Evolutionary conservation across 2,888 invertebrate genomes (phyloP), one percentile per base, ranked within the genome.

Genomic region (Apeira syringaria): DNA sequence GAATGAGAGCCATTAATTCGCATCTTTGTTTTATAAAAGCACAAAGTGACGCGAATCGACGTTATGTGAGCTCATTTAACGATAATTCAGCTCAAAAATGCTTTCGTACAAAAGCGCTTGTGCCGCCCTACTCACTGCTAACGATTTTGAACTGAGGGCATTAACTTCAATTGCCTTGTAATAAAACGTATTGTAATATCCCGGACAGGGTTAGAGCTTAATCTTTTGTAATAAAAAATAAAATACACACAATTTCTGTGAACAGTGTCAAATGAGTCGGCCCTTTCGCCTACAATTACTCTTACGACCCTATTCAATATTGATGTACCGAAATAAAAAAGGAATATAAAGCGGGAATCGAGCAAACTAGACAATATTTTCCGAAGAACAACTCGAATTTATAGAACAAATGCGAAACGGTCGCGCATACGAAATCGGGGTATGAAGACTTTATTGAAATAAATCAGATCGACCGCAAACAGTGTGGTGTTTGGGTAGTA

Each of bases 1-100:
- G 80, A 86, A 86, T 83, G 84, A 81, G 80, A 70, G 68, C 82
- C 84, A 87, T 87, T 87, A 88, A 87, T 85, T 84, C 85, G 74
- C 79, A 83, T 86, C 85, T 86, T 87, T 86, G 86, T 86, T 86
- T 86, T 83, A 83, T 82, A 84, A 81, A 84, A 47, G 80, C 77
- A 74, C 73, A 65, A 74, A 81, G 80, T 80, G 84, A 85, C 81
- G 77, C 67, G 75, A 78, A 81, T 80, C 75, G 82, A 82, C 81
- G 74, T 77, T 76, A 75, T 72, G 74, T 68, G 72, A 79, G 68
- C 74, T 79, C 79, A 81, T 81, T 80, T 75, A 68, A 71, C 72
- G 74, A 81, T 77, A 78, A 80, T 79, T 78, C 70, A 68, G 68
- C 68, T 68, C 56, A 56, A 60, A 65, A 70, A 66, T 61, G 62